Evolutionary conservation across 1,140 invertebrate species (phyloP), one percentile per base, ranked within the genome.

Genomic region (Bombus fervidus): DNA sequence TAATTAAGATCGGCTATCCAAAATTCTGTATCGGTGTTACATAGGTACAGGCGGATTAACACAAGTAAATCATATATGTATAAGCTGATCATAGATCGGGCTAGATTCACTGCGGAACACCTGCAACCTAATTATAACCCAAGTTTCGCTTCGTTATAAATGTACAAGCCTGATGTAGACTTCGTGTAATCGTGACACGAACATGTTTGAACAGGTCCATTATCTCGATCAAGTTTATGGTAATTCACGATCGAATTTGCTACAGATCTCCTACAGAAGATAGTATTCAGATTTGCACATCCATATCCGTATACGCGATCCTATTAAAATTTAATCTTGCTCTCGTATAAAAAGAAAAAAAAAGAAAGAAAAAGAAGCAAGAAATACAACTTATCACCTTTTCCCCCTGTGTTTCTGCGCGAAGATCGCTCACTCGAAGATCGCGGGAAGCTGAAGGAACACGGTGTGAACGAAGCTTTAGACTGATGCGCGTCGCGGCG

Each of bases 391-490:
- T 53, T 22, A 53, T 53, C 47, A 53, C 6, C 18, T 53, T 53
- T 8, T 22, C 0, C 18, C 5, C 1, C 47, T 6, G 2, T 0
- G 47, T 22, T 53, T 53, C 47, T 22, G 18, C 18, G 47, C 47
- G 5, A 68, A 1, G 2, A 25, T 34, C 34, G 34, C 0, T 18
- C 34, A 18, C 15, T 12, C 31, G 31, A 2, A 8, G 22, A 12
- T 25, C 3, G 37, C 37, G 28, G 12, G 15, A 28, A 25, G 1
- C 28, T 12, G 3, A 4, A 0, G 25, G 6, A 28, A 5, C 31
- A 22, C 57, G 28, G 22, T 83, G 64, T 83, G 81, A 41, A 78
- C 64, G 62, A 15, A 25, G 47, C 64, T 78, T 83, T 41, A 69
- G 4, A 22, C 13, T 0, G n/a, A 13, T 41, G 41, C 28, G 37